A percentile compares a stretch with the other conserved stretches of the same genome.
Conservation (phyloP, 2,888 invertebrate genomes). For the Watsonalla cultraria region DNA sequence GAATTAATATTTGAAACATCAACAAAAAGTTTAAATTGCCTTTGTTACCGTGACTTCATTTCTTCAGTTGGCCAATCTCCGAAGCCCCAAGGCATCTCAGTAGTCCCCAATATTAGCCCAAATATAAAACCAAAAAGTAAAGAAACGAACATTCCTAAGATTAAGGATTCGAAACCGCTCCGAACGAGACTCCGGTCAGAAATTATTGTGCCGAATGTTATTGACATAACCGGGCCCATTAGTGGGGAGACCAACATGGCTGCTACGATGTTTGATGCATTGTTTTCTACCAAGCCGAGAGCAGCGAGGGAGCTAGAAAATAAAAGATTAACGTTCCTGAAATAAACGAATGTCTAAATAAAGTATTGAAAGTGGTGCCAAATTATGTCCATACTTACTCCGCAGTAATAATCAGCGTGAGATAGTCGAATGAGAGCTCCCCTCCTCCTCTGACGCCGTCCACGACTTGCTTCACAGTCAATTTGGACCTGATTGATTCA, state of each 20-base stretch:
- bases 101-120: constrained; percentile 85
- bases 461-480: constrained; percentile 91
- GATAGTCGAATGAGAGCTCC: constrained; percentile 88
- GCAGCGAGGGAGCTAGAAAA: constrained; percentile 85
- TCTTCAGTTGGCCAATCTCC: constrained; percentile 88
- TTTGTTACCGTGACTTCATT: constrained; percentile 84
- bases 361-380: background rate
- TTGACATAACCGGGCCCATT: constrained; percentile 93
- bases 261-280: constrained; percentile 88
- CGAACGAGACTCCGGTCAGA: constrained; percentile 83
- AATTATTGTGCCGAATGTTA: constrained; percentile 90
- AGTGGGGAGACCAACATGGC: constrained; percentile 88
- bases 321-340: background rate
- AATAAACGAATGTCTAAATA: background rate
- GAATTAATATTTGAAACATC: background rate
- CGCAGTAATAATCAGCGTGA: constrained; percentile 87
- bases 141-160: constrained; percentile 86
- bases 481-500: constrained; percentile 86
- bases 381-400: constrained; percentile 80
- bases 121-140: constrained; percentile 88
- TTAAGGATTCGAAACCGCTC: constrained; percentile 84
- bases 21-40: background rate
- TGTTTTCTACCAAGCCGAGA: constrained; percentile 90
- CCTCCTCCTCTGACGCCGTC: constrained; percentile 88
- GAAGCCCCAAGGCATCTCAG: constrained; percentile 87